Percentiles rank a stretch among this genome's conserved stretches.
phyloP scores from a whole-genome alignment of 2,888 invertebrate genomes.

The Tipula vernalis region DNA sequence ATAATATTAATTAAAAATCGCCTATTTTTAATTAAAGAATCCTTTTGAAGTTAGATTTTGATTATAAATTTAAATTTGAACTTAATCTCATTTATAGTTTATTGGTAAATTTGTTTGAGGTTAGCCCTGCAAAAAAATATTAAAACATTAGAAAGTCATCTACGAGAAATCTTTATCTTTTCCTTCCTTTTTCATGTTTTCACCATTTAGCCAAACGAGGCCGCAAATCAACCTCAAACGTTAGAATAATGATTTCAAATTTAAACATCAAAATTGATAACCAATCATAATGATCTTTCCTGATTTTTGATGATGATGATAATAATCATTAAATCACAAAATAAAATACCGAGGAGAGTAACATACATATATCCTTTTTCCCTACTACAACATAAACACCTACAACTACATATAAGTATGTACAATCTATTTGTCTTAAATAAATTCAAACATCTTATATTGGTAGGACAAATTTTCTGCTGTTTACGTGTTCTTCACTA shows the following conservation, averaged over 20 bases:
- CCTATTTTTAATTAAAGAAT: too few species aligned
- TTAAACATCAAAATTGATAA: neutral
- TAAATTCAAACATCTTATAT: neutral
- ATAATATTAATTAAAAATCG: too few species aligned
- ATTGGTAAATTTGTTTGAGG: neutral
- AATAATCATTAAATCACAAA: neutral
- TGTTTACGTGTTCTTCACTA: neutral
- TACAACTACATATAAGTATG: neutral
- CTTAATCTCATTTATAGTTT: too few species aligned
- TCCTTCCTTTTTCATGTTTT: neutral
- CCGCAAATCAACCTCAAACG: neutral
- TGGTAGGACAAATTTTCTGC: neutral
- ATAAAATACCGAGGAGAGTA: neutral
- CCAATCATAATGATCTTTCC: neutral
- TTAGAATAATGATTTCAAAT: neutral
- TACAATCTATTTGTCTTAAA: neutral
- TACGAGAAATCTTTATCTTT: neutral
- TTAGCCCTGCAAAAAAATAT: neutral
- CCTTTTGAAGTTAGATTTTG: too few species aligned
- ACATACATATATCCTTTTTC: neutral
- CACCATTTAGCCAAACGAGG: neutral
- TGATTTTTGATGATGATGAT: conserved; percentile 4
- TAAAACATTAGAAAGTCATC: neutral
- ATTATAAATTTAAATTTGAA: too few species aligned
- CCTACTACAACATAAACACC: neutral